Evolutionary conservation across 2,113 vertebrate genomes (phyloP).

Genomic region (Lycaon pictus): DNA sequence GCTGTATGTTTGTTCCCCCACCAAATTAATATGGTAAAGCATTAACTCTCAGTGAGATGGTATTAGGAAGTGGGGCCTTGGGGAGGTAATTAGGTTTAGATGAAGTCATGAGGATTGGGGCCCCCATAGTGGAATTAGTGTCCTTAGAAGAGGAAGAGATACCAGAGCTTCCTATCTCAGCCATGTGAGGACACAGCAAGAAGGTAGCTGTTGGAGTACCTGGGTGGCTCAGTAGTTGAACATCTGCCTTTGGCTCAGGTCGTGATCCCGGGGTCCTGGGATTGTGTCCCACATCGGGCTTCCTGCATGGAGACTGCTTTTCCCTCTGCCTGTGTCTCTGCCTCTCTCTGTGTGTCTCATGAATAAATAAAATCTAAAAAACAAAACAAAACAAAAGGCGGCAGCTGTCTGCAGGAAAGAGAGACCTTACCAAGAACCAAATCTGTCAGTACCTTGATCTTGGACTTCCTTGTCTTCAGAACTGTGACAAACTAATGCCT

Average conservation of each 20-base stretch:
- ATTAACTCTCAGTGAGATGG: neutral
- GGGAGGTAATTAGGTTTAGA: neutral
- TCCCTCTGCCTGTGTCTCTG: too few relatives aligned
- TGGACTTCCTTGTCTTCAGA: neutral
- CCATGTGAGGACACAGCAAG: neutral
- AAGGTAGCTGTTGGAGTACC: neutral
- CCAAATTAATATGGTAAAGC: neutral
- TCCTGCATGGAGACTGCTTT: too few relatives aligned
- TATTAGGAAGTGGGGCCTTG: neutral
- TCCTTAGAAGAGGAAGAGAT: neutral
- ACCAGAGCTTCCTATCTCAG: neutral
- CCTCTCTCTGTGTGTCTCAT: too few relatives aligned
- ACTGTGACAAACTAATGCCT: neutral
- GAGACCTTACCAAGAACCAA: neutral
- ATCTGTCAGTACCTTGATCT: neutral
- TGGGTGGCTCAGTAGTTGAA: too few relatives aligned
- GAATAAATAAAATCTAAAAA: too few relatives aligned
- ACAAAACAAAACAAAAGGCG: neutral
- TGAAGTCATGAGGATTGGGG: neutral
- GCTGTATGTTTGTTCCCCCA: neutral
- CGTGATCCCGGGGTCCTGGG: too few relatives aligned
- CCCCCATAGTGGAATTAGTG: neutral
- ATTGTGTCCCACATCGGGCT: too few relatives aligned
- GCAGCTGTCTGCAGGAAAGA: neutral
- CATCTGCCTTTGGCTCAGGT: too few relatives aligned